Evolutionary conservation across 1,140 invertebrate species (phyloP), one percentile per base, ranked within the genome.

Genomic region (Apis dorsata): DNA sequence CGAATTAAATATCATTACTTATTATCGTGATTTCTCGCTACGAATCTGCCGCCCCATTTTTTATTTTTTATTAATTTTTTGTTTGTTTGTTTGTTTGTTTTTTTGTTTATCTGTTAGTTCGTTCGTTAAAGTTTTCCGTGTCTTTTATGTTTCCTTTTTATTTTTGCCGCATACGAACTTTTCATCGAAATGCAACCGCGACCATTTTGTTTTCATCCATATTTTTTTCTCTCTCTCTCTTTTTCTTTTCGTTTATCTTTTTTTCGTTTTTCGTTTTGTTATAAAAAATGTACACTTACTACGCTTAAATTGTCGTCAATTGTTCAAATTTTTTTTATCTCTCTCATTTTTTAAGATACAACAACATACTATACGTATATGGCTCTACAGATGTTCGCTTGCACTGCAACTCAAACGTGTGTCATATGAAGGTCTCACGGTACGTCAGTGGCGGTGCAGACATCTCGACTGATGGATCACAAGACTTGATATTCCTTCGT

Each of bases 371-470:
- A 94, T 94, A 94, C 90, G 92, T 94, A 94, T 94, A 94, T 94
- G 93, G 93, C 93, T 94, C 93, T 94, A 94, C 93, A 94, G 93
- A 94, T 94, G 93, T 94, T 92, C 93, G 93, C 93, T 94, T 94
- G 93, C 93, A 94, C 93, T 94, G 93, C 92, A 94, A 94, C 93
- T 94, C 92, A 94, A 94, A 93, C 89, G 89, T 92, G 92, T 94
- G 93, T 94, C 93, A 91, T 44, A 44, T 93, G 89, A 90, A 84
- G 87, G 83, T 85, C 63, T 71, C 83, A 24, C 44, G 72, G 80
- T 86, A 84, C 88, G 86, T 76, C 81, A 73, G 62, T 71, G 83
- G 77, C 72, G 72, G 53, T 66, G 73, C 86, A 53, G 51, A 24
- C 73, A 78, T 15, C 8, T 86, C 83, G 80, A 68, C 72, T 83